Conservation (phyloP, 2,113 vertebrate genomes). For the Calidris pygmaea region DNA sequence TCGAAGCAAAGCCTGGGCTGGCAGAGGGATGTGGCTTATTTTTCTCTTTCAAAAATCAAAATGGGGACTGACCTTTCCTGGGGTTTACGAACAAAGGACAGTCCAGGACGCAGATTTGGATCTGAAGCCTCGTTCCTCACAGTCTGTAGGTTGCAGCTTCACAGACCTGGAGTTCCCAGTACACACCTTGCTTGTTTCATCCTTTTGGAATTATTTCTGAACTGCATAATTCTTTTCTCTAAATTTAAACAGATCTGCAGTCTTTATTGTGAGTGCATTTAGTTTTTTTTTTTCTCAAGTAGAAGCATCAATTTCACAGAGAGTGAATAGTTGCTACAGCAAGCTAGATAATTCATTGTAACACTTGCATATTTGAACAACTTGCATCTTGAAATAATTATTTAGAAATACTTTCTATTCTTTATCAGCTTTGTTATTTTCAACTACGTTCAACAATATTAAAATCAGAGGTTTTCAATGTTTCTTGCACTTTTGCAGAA, state of each 20-base stretch:
- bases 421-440: neutral
- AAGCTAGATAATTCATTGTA: neutral
- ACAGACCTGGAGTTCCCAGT: neutral
- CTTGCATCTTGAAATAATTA: neutral
- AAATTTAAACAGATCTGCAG: neutral
- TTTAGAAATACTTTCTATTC: neutral
- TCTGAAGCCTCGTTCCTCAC: neutral
- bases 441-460: neutral
- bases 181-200: neutral
- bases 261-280: neutral
- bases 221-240: rapidly evolving
- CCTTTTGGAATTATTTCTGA: neutral
- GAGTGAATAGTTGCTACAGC: neutral
- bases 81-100: neutral
- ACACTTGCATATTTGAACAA: neutral
- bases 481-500: neutral
- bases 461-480: neutral
- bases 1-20: neutral
- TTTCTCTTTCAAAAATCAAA: neutral
- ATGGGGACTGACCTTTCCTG: neutral
- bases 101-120: neutral
- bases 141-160: neutral
- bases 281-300: neutral
- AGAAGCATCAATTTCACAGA: neutral
- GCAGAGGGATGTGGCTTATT: neutral